Base-by-base conservation (phyloP, 2,888 invertebrate species). In the Dynastes grantii region DNA sequence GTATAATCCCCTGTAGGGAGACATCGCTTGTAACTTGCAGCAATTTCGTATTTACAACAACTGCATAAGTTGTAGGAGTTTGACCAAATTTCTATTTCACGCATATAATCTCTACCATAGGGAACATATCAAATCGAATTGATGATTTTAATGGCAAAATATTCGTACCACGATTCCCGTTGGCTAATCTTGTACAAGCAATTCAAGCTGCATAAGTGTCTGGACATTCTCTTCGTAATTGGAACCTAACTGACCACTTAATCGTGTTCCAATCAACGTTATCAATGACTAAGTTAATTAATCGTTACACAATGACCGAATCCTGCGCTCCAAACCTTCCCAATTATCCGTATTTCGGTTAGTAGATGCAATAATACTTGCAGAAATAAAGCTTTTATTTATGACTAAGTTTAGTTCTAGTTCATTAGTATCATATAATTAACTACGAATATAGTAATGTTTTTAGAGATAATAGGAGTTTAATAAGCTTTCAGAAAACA, bases 241-340 rank as follows among this genome's bases (percentile, higher is more conserved):
- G 37, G 73, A 11, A 58, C 73, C 45, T 73, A 73, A 73, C 73
- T 73, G 45, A 73, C 73, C 73, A 58, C 73, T 73, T 73, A 73
- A 73, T 73, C 55, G 58, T 40, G 37, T 73, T 58, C 58, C 73
- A 73, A 73, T 73, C 58, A 73, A 37, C 58, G 61, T 73, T 73
- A 73, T 73, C 73, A 58, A 58, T 58, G 73, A 73, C 40, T 58
- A 27, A 73, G 58, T 40, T 73, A 73, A 61, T 73, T 73, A 73
- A 73, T 58, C 40, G 73, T 58, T 37, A 71, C 37, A 13, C 40
- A 58, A 37, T 58, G 32, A 58, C 16, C 70, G 29, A 16, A 70
- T 8, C 29, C 27, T 8, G 64, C n/a, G 27, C 8, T 51, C 6
- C 29, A n/a, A 70, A 65, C 40, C 40, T 45, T 40, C 40, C 16